Conservation (phyloP, 2,113 vertebrate species). For the Verasper variegatus region DNA sequence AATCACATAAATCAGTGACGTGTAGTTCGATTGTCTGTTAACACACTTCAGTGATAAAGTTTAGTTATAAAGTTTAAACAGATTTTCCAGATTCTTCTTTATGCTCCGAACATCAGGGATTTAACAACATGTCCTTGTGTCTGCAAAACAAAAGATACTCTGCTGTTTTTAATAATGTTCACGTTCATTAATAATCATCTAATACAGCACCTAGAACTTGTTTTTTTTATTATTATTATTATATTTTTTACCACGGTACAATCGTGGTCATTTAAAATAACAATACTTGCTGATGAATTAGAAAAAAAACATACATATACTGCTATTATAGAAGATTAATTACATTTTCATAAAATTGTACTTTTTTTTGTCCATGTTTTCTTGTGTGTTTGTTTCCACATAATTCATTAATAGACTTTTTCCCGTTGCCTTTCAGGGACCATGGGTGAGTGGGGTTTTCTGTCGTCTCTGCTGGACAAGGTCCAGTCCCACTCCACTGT, state of each 20-base stretch:
- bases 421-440: constrained; percentile 19
- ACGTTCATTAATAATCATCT: not conserved
- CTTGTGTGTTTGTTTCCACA: not conserved
- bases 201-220: too few relatives aligned
- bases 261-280: too few relatives aligned
- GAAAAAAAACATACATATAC: not conserved
- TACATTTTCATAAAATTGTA: too few relatives aligned
- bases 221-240: too few relatives aligned
- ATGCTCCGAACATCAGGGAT: not conserved
- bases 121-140: not conserved
- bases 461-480: constrained; percentile 89
- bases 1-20: not conserved
- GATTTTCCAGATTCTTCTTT: constrained; percentile 12
- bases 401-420: not conserved
- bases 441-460: constrained; percentile 86
- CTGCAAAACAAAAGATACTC: not conserved
- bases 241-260: too few relatives aligned
- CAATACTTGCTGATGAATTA: not conserved
- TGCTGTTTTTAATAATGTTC: not conserved
- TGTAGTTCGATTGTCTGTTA: not conserved
- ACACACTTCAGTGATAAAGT: too few relatives aligned
- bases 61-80: not conserved
- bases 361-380: too few relatives aligned
- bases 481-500: constrained; percentile 92
- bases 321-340: not conserved